These are phyloP conservation scores for Cladopsammia gracilis DNA, from an alignment of 64 coral and sea anemone species.

Conservation along the genomic window DNA sequence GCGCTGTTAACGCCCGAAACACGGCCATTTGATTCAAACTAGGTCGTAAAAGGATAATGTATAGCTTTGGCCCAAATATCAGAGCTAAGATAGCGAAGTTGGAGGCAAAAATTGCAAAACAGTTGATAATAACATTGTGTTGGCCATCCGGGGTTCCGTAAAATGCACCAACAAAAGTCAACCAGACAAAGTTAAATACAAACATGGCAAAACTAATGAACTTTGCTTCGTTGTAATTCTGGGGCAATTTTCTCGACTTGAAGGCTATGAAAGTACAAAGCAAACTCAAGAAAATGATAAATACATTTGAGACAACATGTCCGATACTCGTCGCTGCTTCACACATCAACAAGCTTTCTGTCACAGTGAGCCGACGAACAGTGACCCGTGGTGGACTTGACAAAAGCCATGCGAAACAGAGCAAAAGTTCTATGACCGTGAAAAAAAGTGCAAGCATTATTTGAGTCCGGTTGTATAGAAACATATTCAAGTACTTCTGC, in stretches of 20 bases:
- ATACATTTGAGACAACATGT: conserved; percentile 47
- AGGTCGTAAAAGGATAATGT: conserved; percentile 81
- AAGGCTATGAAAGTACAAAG: conserved; percentile 85
- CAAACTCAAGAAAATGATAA: conserved; percentile 86
- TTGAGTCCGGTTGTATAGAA: conserved; percentile 50
- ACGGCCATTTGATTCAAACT: conserved; percentile 73
- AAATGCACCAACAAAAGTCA: conserved; percentile 75
- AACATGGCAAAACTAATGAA: conserved; percentile 92
- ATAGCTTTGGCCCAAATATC: conserved; percentile 86
- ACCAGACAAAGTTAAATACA: conserved; percentile 87
- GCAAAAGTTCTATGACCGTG: conserved; percentile 42
- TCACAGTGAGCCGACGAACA: background rate
- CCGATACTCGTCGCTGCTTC: background rate
- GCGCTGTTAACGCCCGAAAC: conserved; percentile 37
- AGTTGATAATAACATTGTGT: conserved; percentile 62
- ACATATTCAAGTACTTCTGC: background rate
- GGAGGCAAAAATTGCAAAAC: conserved; percentile 80
- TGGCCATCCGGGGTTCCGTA: conserved; percentile 65
- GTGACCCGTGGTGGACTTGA: conserved; percentile 51
- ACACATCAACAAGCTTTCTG: background rate
- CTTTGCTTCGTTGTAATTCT: conserved; percentile 92
- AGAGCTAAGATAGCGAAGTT: conserved; percentile 84
- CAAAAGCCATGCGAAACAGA: conserved; percentile 49
- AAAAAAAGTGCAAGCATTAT: conserved; percentile 41
- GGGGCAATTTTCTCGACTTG: conserved; percentile 75